Percentiles rank a stretch among this genome's conserved stretches.
Conservation (phyloP, 2,888 invertebrate species). For the Panopea generosa region DNA sequence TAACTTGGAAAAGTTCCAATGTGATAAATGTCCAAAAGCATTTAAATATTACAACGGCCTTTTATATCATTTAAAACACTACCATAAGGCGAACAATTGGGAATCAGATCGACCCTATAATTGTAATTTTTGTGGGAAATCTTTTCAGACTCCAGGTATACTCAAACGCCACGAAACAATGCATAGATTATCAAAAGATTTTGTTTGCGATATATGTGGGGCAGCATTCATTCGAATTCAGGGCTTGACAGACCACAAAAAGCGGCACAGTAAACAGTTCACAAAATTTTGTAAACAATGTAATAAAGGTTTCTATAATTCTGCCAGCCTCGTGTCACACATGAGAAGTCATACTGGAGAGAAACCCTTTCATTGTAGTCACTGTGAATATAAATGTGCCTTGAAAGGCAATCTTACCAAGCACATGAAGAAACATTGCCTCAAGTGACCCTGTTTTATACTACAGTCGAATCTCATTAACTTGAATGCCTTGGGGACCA, state of each 20-base stretch:
- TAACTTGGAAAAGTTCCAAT: neutral
- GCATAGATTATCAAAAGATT: neutral
- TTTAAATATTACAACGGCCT: neutral
- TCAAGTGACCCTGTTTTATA: no score
- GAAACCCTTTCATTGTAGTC: neutral
- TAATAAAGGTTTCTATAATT: neutral
- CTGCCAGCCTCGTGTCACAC: neutral
- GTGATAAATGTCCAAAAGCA: slow-evolving; percentile 4
- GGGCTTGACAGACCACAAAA: neutral
- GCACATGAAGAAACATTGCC: neutral
- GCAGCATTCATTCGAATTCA: neutral
- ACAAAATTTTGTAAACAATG: neutral
- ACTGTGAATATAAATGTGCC: slow-evolving; percentile 1
- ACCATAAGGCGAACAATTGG: neutral
- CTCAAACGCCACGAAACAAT: neutral
- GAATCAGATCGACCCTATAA: neutral
- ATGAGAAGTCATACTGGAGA: neutral
- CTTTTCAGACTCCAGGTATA: neutral
- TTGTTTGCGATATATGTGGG: slow-evolving; percentile 3
- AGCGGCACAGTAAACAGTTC: neutral
- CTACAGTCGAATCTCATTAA: no score
- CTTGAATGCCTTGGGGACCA: no score
- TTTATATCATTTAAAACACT: neutral
- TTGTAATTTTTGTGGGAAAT: neutral
- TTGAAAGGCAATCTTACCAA: neutral